A percentile compares a stretch with the other conserved stretches of the same genome.
Conservation (phyloP, 1,140 invertebrate species). For the Caenorhabditis remanei region DNA sequence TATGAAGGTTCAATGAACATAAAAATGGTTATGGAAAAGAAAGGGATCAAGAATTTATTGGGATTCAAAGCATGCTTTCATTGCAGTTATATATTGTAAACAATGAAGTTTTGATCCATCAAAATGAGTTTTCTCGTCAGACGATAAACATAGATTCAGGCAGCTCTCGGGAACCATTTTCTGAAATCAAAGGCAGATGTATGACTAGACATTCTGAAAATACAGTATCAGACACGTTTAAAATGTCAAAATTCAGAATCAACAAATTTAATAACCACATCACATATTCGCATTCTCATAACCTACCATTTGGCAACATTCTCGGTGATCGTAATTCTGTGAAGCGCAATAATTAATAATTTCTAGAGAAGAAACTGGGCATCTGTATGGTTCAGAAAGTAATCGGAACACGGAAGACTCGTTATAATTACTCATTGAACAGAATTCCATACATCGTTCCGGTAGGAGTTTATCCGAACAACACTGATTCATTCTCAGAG, state of each 20-base stretch:
- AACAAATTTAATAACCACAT: neutral
- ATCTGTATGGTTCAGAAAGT: neutral
- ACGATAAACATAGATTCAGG: conserved; percentile 4
- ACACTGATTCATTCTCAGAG: conserved; percentile 6
- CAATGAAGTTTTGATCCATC: conserved; percentile 48
- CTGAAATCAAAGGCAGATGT: neutral
- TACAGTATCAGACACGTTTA: too few relatives aligned
- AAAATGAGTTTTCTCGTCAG: too few relatives aligned
- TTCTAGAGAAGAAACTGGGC: neutral
- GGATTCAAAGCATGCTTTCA: conserved; percentile 29
- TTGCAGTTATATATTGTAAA: neutral
- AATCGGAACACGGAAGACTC: conserved; percentile 14
- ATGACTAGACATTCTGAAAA: too few relatives aligned
- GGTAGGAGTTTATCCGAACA: neutral
- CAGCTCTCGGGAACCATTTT: neutral
- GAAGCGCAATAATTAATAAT: conserved; percentile 24
- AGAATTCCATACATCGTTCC: conserved; percentile 22
- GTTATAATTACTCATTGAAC: conserved; percentile 10
- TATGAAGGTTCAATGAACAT: conserved; percentile 45
- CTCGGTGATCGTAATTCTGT: neutral
- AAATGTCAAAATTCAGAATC: too few relatives aligned
- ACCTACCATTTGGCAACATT: neutral
- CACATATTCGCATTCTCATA: neutral
- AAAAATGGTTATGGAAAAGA: conserved; percentile 3
- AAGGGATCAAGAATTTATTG: conserved; percentile 1